Evolutionary conservation across 2,113 vertebrate species (phyloP), one percentile per base, ranked within the genome.

Genomic region (Bujurquina vittata): DNA sequence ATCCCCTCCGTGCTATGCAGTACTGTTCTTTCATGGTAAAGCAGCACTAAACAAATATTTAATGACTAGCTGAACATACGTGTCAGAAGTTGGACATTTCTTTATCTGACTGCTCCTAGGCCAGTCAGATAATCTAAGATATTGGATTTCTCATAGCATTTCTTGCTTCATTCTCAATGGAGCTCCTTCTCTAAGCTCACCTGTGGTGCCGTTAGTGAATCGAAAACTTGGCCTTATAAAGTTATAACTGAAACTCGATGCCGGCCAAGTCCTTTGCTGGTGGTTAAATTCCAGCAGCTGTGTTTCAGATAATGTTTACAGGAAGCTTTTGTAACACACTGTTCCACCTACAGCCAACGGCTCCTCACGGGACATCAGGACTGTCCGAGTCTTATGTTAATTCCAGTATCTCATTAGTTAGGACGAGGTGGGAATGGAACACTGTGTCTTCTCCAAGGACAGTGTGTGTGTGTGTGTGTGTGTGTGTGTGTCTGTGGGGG

Each of bases 391-490:
- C 87, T 83, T 90, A 81, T 77, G 77, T 88, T 91, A 83, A 90
- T 92, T 93, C 81, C 85, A 85, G 84, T 82, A 73, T 89, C 84
- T 88, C 84, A 86, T 92, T 92, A 89, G 89, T 89, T 87, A 67
- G 65, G 59, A 76, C 18, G n/a, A 40, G 73, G 84, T 62, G 63
- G 77, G 86, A 83, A 78, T 29, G 79, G 90, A 89, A 92, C 91
- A 87, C 84, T 56, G 75, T 76, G 86, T 91, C 91, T 93, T 88
- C 74, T 91, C 86, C 91, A 90, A 93, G 92, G 88, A 93, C 87
- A 60, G 57, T 31, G 0, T 29, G 26, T 76, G 61, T 79, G 75
- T 83, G 49, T 83, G 54, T 56, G 65, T 58, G 46, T 46, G 77
- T 67, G 29, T 46, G 63, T 46, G 22, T 65, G 82, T 46, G 69